Evolutionary conservation across 2,797 vertebrate genomes (phyloP).

Genomic region (Poliocrania exsul): DNA sequence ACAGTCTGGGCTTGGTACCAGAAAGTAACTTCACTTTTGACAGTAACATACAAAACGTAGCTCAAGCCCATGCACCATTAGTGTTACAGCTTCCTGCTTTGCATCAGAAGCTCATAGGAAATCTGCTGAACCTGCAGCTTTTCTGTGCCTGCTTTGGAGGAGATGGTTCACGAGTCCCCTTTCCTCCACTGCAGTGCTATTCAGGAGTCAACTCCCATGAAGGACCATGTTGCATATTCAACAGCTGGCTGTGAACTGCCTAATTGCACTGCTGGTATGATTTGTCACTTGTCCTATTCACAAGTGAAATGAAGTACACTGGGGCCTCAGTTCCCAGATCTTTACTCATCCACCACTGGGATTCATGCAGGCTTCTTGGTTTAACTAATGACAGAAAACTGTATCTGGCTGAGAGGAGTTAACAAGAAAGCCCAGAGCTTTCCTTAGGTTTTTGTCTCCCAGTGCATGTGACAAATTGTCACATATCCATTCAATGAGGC

Average conservation of each 20-base stretch:
- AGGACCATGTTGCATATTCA: background rate
- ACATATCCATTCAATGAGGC: background rate
- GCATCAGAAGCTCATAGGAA: background rate
- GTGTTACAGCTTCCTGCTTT: background rate
- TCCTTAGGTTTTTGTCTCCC: background rate
- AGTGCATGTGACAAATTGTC: background rate
- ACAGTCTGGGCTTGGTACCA: background rate
- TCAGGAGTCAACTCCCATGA: background rate
- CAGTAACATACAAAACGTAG: background rate
- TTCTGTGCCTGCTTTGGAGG: background rate
- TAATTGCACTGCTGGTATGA: background rate
- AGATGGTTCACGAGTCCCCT: background rate
- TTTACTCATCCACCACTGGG: background rate
- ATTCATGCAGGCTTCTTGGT: background rate
- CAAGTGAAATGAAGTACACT: background rate
- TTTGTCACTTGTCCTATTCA: background rate
- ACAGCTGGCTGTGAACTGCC: background rate
- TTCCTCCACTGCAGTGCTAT: background rate
- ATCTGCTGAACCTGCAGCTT: background rate
- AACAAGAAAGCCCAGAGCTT: background rate
- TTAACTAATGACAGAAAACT: background rate
- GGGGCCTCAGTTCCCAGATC: fast-evolving
- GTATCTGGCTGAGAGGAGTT: background rate
- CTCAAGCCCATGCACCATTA: background rate
- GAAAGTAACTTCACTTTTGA: background rate